Evolutionary conservation across 2,888 invertebrate species (phyloP).

Genomic region (Geotrupes spiniger): DNA sequence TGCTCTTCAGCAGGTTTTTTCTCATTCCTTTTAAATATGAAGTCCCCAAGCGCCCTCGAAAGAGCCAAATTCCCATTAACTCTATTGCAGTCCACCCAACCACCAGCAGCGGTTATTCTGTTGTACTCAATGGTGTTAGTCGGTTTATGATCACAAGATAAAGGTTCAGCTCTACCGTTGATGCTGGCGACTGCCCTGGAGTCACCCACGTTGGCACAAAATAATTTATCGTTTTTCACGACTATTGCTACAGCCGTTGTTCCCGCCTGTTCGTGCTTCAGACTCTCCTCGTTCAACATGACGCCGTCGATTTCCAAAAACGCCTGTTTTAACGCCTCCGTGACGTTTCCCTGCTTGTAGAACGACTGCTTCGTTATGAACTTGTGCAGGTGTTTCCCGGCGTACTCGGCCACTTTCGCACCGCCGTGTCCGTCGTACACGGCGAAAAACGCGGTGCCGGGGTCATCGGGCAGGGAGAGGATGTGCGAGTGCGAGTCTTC

Average conservation of each 20-base stretch:
- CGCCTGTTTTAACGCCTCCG: slow-evolving; percentile 80
- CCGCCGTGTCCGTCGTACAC: slow-evolving; percentile 87
- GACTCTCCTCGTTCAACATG: slow-evolving; percentile 84
- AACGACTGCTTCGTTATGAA: slow-evolving; percentile 79
- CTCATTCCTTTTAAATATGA: slow-evolving; percentile 90
- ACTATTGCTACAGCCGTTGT: slow-evolving; percentile 88
- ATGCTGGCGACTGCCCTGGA: slow-evolving; percentile 92
- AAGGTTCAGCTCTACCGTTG: slow-evolving; percentile 69
- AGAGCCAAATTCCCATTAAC: slow-evolving; percentile 98
- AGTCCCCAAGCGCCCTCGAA: slow-evolving; percentile 95
- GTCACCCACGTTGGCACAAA: slow-evolving; percentile 97
- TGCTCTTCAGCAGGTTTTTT: slow-evolving; percentile 86
- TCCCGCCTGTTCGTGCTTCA: slow-evolving; percentile 91
- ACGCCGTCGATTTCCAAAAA: slow-evolving; percentile 84
- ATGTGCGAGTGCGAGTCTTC: slow-evolving; percentile 98
- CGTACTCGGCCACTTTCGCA: slow-evolving; percentile 88
- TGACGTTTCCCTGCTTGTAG: slow-evolving; percentile 79
- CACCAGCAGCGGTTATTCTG: slow-evolving; percentile 91
- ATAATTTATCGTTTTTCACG: slow-evolving; percentile 80
- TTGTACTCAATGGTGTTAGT: slow-evolving; percentile 82
- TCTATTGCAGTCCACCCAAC: slow-evolving; percentile 95
- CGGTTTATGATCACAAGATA: slow-evolving; percentile 95
- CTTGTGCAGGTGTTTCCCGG: slow-evolving; percentile 92
- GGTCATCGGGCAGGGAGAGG: slow-evolving; percentile 88
- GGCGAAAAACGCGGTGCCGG: slow-evolving; percentile 84